Evolutionary conservation across 2,113 vertebrate species (phyloP).

Genomic region (Channa argus): DNA sequence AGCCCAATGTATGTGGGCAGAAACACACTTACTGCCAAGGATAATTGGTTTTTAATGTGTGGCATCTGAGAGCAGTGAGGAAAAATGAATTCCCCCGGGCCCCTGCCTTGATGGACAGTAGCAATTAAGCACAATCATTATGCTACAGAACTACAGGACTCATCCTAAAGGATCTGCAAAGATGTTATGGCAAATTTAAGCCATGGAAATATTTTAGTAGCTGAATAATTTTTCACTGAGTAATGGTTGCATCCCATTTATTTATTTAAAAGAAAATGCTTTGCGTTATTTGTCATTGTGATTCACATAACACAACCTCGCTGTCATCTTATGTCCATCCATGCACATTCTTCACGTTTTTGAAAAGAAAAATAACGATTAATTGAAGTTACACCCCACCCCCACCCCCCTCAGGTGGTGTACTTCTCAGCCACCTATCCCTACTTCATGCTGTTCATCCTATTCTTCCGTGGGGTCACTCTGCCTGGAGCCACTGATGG

Average conservation of each 20-base stretch:
- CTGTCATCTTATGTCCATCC: no score
- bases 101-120: constrained; percentile 64
- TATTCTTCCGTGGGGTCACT: constrained; percentile 91
- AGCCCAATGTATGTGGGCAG: constrained; percentile 37
- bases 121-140: constrained; percentile 70
- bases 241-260: no score
- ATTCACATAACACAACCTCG: neutral
- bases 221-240: neutral
- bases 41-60: constrained; percentile 77
- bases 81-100: constrained; percentile 55
- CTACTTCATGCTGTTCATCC: constrained; percentile 93
- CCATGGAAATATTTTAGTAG: constrained; percentile 20
- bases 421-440: constrained; percentile 95
- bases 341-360: no score
- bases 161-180: constrained; percentile 14
- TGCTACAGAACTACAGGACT: constrained; percentile 41
- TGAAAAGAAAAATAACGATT: no score
- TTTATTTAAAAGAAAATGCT: neutral
- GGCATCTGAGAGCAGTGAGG: constrained; percentile 41
- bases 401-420: constrained; percentile 83
- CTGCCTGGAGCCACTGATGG: constrained; percentile 91
- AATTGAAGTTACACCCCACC: no score
- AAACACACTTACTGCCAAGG: constrained; percentile 54
- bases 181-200: constrained; percentile 27
- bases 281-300: constrained; percentile 15